Evolutionary conservation across 2,797 vertebrate species (phyloP).

Genomic region (Peromyscus attwateri): DNA sequence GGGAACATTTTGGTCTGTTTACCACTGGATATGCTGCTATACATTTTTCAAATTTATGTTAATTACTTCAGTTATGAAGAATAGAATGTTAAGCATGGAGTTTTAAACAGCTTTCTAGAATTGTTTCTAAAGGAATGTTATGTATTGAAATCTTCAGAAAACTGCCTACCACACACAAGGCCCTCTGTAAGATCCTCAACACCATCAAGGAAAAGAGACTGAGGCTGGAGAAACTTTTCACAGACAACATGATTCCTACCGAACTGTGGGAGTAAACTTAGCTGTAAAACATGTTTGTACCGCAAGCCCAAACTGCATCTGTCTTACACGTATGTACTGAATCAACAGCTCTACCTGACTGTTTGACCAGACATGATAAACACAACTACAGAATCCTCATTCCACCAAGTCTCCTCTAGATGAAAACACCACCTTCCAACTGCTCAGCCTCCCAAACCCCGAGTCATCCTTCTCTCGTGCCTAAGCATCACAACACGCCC

Average conservation of each 20-base stretch:
- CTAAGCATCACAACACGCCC: background rate
- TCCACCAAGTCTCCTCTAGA: background rate
- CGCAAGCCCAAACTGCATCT: background rate
- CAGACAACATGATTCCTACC: background rate
- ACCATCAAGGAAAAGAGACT: background rate
- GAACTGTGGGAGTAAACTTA: background rate
- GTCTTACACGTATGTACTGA: background rate
- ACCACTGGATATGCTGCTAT: background rate
- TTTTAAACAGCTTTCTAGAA: slow-evolving; percentile 8
- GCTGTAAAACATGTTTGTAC: background rate
- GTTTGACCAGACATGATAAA: background rate
- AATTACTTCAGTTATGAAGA: slow-evolving; percentile 55
- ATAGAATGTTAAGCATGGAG: background rate
- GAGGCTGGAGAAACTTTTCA: background rate
- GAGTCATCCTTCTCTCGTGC: background rate
- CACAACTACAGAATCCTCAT: background rate
- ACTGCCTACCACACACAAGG: background rate
- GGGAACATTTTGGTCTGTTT: background rate
- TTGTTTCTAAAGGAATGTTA: slow-evolving; percentile 47
- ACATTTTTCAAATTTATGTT: background rate
- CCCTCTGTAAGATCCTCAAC: background rate
- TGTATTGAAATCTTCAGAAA: background rate
- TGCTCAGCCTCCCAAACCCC: background rate
- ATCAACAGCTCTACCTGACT: background rate
- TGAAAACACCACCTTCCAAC: background rate